Evolutionary conservation across 1,140 invertebrate genomes (phyloP).

Genomic region (Hesperophylax magnus): DNA sequence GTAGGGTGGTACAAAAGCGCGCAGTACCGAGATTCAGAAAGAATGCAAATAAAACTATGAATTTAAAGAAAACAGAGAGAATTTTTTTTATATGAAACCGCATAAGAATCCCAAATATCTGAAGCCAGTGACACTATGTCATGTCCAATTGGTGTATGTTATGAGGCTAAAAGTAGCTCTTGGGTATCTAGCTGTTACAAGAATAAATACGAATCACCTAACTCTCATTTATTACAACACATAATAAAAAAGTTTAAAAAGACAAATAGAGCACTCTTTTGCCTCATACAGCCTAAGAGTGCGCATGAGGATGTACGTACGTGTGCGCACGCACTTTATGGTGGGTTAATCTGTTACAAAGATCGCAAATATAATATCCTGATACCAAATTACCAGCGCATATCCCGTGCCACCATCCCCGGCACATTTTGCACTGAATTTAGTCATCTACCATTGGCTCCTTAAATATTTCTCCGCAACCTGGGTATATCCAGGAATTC

Average conservation of each 20-base stretch:
- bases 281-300: neutral
- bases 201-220: neutral
- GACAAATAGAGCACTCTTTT: neutral
- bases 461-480: neutral
- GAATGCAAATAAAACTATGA: constrained; percentile 1
- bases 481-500: neutral
- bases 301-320: neutral
- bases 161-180: too few species aligned
- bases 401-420: neutral
- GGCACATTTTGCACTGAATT: neutral
- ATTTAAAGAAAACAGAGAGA: neutral
- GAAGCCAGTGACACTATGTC: too few species aligned
- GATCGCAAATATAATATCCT: neutral
- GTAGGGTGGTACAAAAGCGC: constrained; percentile 2
- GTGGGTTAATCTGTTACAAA: neutral
- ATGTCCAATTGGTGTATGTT: too few species aligned
- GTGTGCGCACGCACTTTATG: neutral
- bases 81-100: too few species aligned
- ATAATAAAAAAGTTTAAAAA: neutral
- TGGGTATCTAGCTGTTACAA: constrained; percentile 2
- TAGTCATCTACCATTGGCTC: neutral
- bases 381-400: neutral
- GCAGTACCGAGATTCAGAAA: neutral
- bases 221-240: constrained; percentile 5
- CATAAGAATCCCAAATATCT: too few species aligned